Evolutionary conservation across 1,140 invertebrate species (phyloP).

Genomic region (Drosophila gunungcola): DNA sequence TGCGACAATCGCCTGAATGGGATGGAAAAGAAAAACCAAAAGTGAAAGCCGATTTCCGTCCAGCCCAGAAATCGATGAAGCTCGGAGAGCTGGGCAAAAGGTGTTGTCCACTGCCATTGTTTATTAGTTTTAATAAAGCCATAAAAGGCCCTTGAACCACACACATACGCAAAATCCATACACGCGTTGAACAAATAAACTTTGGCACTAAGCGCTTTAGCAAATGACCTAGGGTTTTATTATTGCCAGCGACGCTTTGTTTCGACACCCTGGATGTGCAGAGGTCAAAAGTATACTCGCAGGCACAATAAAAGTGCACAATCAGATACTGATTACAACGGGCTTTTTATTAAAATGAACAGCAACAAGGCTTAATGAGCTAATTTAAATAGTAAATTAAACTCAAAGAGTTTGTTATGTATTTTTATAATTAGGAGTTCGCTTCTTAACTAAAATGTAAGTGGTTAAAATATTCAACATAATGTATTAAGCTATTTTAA

Average conservation of each 20-base stretch:
- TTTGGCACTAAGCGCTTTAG: conserved; percentile 74
- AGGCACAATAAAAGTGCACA: conserved; percentile 13
- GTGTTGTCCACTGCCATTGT: conserved; percentile 35
- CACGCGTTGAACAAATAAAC: conserved; percentile 50
- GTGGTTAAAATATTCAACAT: too few species aligned
- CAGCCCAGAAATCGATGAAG: conserved; percentile 37
- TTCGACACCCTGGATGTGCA: conserved; percentile 22
- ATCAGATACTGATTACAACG: conserved; percentile 24
- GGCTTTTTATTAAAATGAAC: conserved; percentile 4
- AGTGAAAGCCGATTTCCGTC: conserved; percentile 41
- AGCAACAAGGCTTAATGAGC: conserved; percentile 1
- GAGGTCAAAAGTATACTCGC: conserved; percentile 5
- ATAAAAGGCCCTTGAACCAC: conserved; percentile 49
- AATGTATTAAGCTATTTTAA: not conserved
- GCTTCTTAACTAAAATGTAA: too few species aligned
- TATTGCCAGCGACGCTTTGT: conserved; percentile 21
- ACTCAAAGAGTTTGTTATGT: not conserved
- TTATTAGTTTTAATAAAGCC: conserved; percentile 79
- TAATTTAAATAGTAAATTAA: conserved; percentile 5
- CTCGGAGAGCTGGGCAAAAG: conserved; percentile 5
- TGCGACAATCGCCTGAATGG: not conserved
- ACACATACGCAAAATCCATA: conserved; percentile 11
- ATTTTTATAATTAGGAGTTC: too few species aligned
- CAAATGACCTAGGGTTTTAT: conserved; percentile 62
- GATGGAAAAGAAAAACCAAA: conserved; percentile 11